phyloP scores from a whole-genome alignment of 2,797 vertebrate species.

The Philypnodon macrostomus region DNA sequence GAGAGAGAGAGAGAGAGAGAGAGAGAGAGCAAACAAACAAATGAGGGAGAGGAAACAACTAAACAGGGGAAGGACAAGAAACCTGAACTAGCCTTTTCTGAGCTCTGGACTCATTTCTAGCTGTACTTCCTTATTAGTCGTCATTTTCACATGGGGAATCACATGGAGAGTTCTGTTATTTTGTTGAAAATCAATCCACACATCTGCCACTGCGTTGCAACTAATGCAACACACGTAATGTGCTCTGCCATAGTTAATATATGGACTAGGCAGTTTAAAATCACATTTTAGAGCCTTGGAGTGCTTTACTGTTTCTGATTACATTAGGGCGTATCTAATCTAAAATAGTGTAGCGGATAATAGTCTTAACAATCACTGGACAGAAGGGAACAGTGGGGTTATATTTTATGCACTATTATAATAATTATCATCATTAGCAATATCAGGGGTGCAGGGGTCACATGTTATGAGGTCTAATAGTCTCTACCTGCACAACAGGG shows the following conservation, averaged over 20 bases:
- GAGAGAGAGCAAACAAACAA: slow-evolving; percentile 8
- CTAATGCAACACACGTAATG: too few relatives aligned
- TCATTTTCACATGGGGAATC: slow-evolving; percentile 20
- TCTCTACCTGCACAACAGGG: slow-evolving; percentile 97
- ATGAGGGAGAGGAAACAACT: slow-evolving; percentile 3
- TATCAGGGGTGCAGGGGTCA: slow-evolving; percentile 49
- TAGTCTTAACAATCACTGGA: slow-evolving; percentile 21
- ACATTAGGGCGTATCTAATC: too few relatives aligned
- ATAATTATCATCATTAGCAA: slow-evolving; percentile 41
- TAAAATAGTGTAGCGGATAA: too few relatives aligned
- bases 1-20: too few relatives aligned
- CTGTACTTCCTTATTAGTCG: slow-evolving; percentile 28
- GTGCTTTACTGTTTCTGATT: too few relatives aligned
- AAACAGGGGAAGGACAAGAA: slow-evolving; percentile 35
- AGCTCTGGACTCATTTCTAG: slow-evolving; percentile 22
- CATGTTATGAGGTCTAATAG: slow-evolving; percentile 60
- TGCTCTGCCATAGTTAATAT: too few relatives aligned
- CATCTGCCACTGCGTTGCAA: too few relatives aligned
- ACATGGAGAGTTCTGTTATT: slow-evolving; percentile 15
- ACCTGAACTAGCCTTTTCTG: slow-evolving; percentile 29
- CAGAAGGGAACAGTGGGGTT: slow-evolving; percentile 32
- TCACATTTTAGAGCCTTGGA: too few relatives aligned
- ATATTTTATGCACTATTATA: slow-evolving; percentile 47
- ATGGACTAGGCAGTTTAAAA: too few relatives aligned
- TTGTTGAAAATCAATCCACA: not conserved